Base-by-base conservation (phyloP, 2,888 invertebrate species). In the Hyppa rectilinea region DNA sequence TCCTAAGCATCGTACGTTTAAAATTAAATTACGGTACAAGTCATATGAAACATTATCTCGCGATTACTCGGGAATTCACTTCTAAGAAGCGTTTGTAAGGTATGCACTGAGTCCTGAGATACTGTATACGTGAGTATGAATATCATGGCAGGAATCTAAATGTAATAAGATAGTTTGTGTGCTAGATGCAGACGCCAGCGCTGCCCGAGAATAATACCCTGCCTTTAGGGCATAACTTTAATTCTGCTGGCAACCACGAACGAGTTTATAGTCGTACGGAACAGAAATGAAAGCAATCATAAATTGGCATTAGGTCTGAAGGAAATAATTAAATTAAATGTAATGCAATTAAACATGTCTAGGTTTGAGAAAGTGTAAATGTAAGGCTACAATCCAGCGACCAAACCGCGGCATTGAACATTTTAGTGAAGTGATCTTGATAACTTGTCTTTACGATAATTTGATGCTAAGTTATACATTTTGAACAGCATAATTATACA, bases 111-210 rank as follows among this genome's bases (percentile, higher is more conserved):
- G 67, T 36, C 65, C 45, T 36, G 29, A 67, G 53, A 67, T 69
- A 52, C 29, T 60, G 63, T 60, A 67, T 67, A 71, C 65, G 52
- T 65, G 81, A 71, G 55, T 59, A 71, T 75, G 66, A 78, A 72
- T 80, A 66, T 78, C 70, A 71, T 62, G 64, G 65, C 53, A 72
- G 74, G 68, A 73, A 84, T 74, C 71, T 77, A 50, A 67, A 65
- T 75, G 80, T 75, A 80, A 80, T 80, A 56, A 71, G 69, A 73
- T 79, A 83, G 77, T 80, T 71, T 75, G 80, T 75, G 62, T 50
- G 71, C 63, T 62, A 78, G 78, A 68, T 70, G 31, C 55, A 68
- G 34, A 40, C 60, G 69, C 82, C 66, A 31, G 38, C 45, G 49
- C 62, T 49, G 59, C 43, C 17, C 20, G 55, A 60, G 62, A 72